These are phyloP conservation scores for Serilophus lunatus DNA, from an alignment of 2,113 vertebrate genomes.

Conservation along the genomic window DNA sequence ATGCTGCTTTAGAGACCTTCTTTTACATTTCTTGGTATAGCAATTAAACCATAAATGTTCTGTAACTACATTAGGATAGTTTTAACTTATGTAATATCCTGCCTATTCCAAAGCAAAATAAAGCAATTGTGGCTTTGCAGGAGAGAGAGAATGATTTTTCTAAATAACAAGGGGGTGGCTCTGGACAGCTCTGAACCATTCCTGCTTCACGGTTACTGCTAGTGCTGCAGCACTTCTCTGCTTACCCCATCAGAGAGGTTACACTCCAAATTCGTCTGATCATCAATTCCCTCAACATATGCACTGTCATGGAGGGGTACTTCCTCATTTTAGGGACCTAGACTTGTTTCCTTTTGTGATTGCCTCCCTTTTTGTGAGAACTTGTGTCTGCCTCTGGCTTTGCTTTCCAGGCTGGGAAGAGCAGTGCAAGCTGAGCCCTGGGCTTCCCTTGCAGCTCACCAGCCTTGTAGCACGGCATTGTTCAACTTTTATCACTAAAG, in stretches of 20 bases:
- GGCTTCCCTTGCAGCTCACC: accelerated
- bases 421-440: neutral
- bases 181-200: neutral
- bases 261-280: neutral
- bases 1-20: neutral
- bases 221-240: neutral
- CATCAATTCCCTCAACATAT: neutral
- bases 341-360: neutral
- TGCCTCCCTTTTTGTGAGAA: neutral
- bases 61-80: neutral
- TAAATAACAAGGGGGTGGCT: neutral
- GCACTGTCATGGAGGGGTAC: neutral
- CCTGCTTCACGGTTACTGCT: neutral
- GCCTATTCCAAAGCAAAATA: neutral
- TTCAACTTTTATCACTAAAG: accelerated
- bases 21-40: neutral
- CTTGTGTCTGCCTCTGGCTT: neutral
- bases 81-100: neutral
- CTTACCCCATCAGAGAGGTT: neutral
- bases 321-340: neutral
- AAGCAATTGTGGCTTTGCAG: neutral
- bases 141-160: neutral
- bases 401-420: neutral
- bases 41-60: neutral
- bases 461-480: neutral